A percentile compares a stretch with the other conserved stretches of the same genome.
Evolutionary conservation across 1,140 invertebrate genomes (phyloP).

Genomic region (Lucilia sericata): DNA sequence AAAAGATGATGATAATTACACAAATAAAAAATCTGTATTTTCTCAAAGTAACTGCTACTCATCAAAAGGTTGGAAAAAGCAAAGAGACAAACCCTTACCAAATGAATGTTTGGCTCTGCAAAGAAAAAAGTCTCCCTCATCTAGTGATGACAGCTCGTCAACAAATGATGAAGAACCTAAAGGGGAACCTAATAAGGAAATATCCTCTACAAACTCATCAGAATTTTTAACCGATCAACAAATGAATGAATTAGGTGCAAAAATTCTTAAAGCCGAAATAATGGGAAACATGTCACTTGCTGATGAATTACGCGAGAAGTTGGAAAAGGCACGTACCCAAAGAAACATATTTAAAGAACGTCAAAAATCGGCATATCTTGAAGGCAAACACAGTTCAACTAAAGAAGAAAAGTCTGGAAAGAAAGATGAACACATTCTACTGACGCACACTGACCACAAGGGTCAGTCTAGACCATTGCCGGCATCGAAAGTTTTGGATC

Average conservation of each 20-base stretch:
- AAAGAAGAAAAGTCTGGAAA: background rate
- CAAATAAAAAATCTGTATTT: background rate
- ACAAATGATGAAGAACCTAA: background rate
- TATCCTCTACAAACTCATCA: background rate
- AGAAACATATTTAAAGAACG: slow-evolving; percentile 66
- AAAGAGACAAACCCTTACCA: background rate
- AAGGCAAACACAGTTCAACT: background rate
- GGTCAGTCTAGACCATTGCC: slow-evolving; percentile 75
- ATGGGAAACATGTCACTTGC: slow-evolving; percentile 82
- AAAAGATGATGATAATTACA: slow-evolving; percentile 49
- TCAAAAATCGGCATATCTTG: slow-evolving; percentile 38
- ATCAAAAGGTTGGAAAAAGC: slow-evolving; percentile 1
- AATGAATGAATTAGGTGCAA: slow-evolving; percentile 88
- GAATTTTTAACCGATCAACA: slow-evolving; percentile 79
- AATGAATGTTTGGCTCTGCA: background rate
- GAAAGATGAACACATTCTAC: slow-evolving; percentile 74
- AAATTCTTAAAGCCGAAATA: slow-evolving; percentile 91
- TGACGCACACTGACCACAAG: slow-evolving; percentile 78
- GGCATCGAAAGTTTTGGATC: slow-evolving; percentile 53
- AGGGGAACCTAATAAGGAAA: background rate
- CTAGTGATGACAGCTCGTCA: background rate
- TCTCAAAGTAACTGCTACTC: background rate
- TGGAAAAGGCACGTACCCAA: slow-evolving; percentile 77
- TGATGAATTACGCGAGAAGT: slow-evolving; percentile 78
- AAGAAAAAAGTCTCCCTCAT: background rate